phyloP scores from a whole-genome alignment of 2,888 invertebrate species.

The Allophyes oxyacanthae region DNA sequence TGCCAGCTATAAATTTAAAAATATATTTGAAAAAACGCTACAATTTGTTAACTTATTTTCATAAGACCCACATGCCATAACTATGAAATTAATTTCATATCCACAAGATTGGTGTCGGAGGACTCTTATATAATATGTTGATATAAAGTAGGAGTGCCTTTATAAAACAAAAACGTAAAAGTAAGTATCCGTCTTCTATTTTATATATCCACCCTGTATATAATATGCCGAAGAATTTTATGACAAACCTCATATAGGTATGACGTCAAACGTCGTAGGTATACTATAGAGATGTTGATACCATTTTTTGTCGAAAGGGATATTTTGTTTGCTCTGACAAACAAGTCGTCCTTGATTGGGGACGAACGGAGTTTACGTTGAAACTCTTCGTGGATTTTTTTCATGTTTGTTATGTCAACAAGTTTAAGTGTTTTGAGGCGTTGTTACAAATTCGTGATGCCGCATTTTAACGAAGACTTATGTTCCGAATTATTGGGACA shows the following conservation, averaged over 20 bases:
- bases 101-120: no score
- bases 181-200: neutral
- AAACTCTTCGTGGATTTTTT: conserved; percentile 33
- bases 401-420: conserved; percentile 56
- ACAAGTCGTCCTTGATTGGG: conserved; percentile 50
- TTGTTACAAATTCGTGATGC: conserved; percentile 58
- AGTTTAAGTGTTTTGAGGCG: conserved; percentile 52
- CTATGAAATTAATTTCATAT: no score
- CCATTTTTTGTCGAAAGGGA: conserved; percentile 26
- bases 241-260: neutral
- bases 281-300: conserved; percentile 4
- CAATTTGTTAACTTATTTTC: no score
- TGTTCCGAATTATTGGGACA: conserved; percentile 26
- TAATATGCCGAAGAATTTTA: conserved; percentile 22
- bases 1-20: no score
- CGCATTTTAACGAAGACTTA: conserved; percentile 70
- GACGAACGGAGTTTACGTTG: conserved; percentile 20
- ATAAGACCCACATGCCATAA: no score
- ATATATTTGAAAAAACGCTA: no score
- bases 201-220: conserved; percentile 2
- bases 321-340: conserved; percentile 45
- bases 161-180: conserved; percentile 9
- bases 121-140: no score
- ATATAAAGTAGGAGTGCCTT: no score
- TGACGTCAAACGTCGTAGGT: conserved; percentile 13